phyloP scores from a whole-genome alignment of 35 echinoderm and acorn worm species.

The Ophioderma brevispina region DNA sequence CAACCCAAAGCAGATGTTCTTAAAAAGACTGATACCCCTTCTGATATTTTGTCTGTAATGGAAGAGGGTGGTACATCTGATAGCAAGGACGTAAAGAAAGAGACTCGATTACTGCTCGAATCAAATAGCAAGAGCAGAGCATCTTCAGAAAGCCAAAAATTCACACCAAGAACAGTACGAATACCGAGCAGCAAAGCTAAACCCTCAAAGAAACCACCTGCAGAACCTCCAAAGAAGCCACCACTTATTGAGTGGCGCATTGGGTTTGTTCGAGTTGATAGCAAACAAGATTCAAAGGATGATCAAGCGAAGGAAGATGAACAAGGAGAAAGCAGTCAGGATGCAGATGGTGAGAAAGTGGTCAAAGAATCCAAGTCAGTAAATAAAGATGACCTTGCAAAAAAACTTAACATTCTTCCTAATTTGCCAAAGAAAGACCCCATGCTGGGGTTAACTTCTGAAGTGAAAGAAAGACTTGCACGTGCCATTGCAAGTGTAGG shows the following conservation, averaged over 20 bases:
- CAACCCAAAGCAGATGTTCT: too few relatives aligned
- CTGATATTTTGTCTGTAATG: background rate
- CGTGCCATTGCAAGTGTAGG: background rate
- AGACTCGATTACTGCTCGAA: background rate
- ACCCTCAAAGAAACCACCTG: background rate
- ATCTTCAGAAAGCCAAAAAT: background rate
- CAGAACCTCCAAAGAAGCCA: background rate
- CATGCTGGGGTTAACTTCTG: background rate
- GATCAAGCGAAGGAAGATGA: background rate
- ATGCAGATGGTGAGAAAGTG: background rate
- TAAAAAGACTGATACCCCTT: too few relatives aligned
- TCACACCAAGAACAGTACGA: background rate
- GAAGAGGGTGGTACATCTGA: too few relatives aligned
- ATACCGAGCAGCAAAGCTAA: background rate
- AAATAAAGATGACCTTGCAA: background rate
- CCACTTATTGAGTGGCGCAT: conserved; percentile 31
- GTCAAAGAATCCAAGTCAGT: background rate
- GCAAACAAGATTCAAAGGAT: background rate
- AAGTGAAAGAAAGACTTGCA: background rate
- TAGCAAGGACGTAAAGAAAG: too few relatives aligned
- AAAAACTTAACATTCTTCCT: background rate
- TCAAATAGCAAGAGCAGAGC: background rate
- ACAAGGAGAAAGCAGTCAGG: background rate
- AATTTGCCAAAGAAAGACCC: background rate
- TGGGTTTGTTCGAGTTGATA: conserved; percentile 30